phyloP scores from a whole-genome alignment of 2,113 vertebrate species.

The Seriola quinqueradiata region DNA sequence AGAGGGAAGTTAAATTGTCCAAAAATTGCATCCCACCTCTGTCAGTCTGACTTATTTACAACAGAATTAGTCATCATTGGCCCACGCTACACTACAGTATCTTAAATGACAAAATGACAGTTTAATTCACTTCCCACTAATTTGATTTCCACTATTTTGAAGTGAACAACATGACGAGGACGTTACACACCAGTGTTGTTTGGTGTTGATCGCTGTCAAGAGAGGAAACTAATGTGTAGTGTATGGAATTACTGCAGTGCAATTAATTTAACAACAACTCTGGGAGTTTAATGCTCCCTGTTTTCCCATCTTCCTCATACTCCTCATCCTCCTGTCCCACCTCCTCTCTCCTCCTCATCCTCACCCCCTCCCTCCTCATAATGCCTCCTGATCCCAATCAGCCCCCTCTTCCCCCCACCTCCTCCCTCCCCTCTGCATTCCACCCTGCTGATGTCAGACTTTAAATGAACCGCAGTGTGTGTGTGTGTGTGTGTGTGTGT shows the following conservation, averaged over 20 bases:
- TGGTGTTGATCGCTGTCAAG: not conserved
- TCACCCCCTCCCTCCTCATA: slow-evolving; percentile 32
- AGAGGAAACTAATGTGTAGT: no score
- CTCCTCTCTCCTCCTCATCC: slow-evolving; percentile 6
- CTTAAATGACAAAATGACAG: slow-evolving; percentile 58
- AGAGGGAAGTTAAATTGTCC: slow-evolving; percentile 50
- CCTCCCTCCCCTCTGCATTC: slow-evolving; percentile 86
- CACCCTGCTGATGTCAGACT: slow-evolving; percentile 94
- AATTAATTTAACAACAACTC: not conserved
- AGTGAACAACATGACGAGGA: not conserved
- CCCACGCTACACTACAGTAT: slow-evolving; percentile 22
- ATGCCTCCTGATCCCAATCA: slow-evolving; percentile 70
- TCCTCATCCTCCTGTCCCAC: not conserved
- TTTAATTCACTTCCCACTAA: slow-evolving; percentile 61
- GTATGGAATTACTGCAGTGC: no score
- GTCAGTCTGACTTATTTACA: slow-evolving; percentile 48
- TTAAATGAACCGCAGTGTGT: slow-evolving; percentile 85
- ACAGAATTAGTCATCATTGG: slow-evolving; percentile 53
- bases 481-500: slow-evolving; percentile 39
- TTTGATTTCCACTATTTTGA: slow-evolving; percentile 28
- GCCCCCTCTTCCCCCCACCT: slow-evolving; percentile 25
- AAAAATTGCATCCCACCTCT: slow-evolving; percentile 52
- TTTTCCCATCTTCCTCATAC: not conserved
- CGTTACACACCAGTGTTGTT: not conserved
- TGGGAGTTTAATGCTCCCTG: not conserved